phyloP scores from a whole-genome alignment of 2,797 vertebrate species.

The Loris lydekkerianus region DNA sequence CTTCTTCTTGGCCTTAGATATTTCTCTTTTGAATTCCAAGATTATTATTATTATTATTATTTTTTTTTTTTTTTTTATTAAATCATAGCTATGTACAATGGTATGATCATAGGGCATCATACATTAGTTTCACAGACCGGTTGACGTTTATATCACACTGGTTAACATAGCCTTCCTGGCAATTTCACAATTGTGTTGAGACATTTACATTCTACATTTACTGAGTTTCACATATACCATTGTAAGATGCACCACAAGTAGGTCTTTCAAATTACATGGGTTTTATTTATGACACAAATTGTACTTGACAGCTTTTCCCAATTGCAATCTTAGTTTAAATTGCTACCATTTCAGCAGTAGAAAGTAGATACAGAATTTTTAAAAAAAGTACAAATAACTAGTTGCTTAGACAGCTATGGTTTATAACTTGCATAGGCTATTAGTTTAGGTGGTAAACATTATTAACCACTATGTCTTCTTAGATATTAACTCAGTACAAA shows the following conservation, averaged over 20 bases:
- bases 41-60: too few relatives aligned
- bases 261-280: constrained; percentile 61
- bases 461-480: neutral
- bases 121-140: too few relatives aligned
- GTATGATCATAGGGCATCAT: too few relatives aligned
- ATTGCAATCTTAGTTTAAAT: constrained; percentile 67
- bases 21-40: neutral
- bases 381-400: neutral
- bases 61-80: too few relatives aligned
- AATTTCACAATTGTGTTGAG: too few relatives aligned
- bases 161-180: too few relatives aligned
- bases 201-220: too few relatives aligned
- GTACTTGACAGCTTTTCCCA: constrained; percentile 64
- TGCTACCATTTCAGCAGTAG: constrained; percentile 43
- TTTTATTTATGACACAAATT: constrained; percentile 77
- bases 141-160: too few relatives aligned
- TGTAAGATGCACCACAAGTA: too few relatives aligned
- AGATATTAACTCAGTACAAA: neutral
- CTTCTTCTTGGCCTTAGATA: neutral
- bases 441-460: neutral
- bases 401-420: neutral
- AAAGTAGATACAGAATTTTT: neutral
- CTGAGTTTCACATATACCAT: too few relatives aligned
- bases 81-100: too few relatives aligned
- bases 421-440: neutral